Evolutionary conservation across 2,888 invertebrate genomes (phyloP).

Genomic region (Euproctis similis): DNA sequence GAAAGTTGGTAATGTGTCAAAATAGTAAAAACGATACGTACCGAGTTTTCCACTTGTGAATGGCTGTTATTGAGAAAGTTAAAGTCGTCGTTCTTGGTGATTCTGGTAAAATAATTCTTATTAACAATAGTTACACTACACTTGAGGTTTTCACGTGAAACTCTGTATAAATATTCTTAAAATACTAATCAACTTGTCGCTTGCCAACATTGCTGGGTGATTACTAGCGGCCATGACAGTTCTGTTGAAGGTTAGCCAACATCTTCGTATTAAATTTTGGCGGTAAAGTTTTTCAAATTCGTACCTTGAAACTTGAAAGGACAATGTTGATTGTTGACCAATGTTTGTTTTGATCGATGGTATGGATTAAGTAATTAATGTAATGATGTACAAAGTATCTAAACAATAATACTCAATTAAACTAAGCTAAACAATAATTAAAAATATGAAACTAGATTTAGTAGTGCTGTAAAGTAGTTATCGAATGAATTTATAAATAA

Average conservation of each 20-base stretch:
- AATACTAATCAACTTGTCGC: slow-evolving; percentile 32
- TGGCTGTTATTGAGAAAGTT: slow-evolving; percentile 92
- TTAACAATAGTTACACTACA: slow-evolving; percentile 29
- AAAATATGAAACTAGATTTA: too few species aligned
- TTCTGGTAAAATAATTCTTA: slow-evolving; percentile 78
- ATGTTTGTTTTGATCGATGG: too few species aligned
- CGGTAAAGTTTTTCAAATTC: slow-evolving; percentile 31
- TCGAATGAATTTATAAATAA: too few species aligned
- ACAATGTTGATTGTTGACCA: too few species aligned
- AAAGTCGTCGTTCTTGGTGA: slow-evolving; percentile 94
- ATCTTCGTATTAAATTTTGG: slow-evolving; percentile 23
- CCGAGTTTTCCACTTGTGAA: slow-evolving; percentile 47
- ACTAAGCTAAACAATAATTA: too few species aligned
- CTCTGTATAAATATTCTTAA: slow-evolving; percentile 18
- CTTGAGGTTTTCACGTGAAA: slow-evolving; percentile 13
- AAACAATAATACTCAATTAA: too few species aligned
- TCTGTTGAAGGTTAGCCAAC: slow-evolving; percentile 44
- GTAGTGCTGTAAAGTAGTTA: too few species aligned
- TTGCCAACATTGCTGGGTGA: slow-evolving; percentile 40
- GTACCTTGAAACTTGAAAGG: too few species aligned
- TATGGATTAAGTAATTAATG: too few species aligned
- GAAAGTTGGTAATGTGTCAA: slow-evolving; percentile 36
- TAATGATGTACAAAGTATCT: too few species aligned
- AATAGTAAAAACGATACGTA: slow-evolving; percentile 49
- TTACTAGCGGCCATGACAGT: slow-evolving; percentile 52